A percentile compares a stretch with the other conserved stretches of the same genome.
phyloP scores from a whole-genome alignment of 2,888 invertebrate genomes.

The Gastrophysa polygoni region DNA sequence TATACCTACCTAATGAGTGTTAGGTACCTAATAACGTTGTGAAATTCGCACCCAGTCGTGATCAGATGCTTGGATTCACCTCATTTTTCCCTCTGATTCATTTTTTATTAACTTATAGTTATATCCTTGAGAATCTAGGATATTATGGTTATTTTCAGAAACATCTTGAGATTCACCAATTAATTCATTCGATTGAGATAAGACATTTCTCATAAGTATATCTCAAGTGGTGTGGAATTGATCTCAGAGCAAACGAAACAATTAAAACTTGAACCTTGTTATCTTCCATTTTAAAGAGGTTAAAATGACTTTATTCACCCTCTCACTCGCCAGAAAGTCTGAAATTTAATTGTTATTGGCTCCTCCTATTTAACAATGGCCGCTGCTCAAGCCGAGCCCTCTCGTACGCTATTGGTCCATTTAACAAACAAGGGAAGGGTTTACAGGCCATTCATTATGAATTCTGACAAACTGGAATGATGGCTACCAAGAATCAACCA shows the following conservation, averaged over 20 bases:
- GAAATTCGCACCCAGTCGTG: no score
- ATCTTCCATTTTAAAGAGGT: constrained; percentile 40
- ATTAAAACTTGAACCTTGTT: constrained; percentile 44
- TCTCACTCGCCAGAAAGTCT: constrained; percentile 18
- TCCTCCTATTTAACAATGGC: constrained; percentile 56
- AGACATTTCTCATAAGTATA: constrained; percentile 6
- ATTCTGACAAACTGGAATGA: constrained; percentile 57
- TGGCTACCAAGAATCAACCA: constrained; percentile 61
- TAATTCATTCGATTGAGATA: no score
- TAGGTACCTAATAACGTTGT: no score
- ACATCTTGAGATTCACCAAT: no score
- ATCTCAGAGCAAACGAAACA: constrained; percentile 21
- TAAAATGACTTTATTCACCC: constrained; percentile 20
- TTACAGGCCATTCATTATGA: constrained; percentile 50
- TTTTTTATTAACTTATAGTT: no score
- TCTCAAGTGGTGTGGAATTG: neutral
- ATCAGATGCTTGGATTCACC: no score
- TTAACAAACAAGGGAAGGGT: constrained; percentile 49
- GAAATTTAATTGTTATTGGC: constrained; percentile 41
- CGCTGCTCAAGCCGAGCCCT: constrained; percentile 41
- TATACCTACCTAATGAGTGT: neutral
- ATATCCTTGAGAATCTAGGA: no score
- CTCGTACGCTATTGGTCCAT: constrained; percentile 49
- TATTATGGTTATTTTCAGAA: no score
- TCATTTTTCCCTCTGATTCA: no score